Conservation (phyloP, 92 coral and sea anemone genomes). For the Porites divaricata region DNA sequence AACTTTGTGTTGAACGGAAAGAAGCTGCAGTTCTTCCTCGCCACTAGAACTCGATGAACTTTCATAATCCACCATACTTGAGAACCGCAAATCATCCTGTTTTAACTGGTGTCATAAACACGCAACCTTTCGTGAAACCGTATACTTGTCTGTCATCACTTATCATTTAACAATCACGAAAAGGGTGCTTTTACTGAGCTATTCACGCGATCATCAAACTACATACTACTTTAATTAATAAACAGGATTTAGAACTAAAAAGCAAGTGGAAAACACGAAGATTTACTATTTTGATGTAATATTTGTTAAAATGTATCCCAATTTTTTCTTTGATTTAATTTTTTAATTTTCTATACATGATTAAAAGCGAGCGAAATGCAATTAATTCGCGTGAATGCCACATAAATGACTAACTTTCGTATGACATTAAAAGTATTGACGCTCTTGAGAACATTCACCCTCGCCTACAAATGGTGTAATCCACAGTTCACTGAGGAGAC, state of each 20-base stretch:
- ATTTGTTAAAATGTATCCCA: not conserved
- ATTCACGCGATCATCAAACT: constrained; percentile 21
- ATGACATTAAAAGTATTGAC: not conserved
- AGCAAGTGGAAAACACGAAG: not conserved
- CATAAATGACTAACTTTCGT: not conserved
- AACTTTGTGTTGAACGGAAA: not conserved
- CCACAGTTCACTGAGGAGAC: no score
- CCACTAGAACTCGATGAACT: not conserved
- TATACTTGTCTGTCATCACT: constrained; percentile 36
- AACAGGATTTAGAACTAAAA: not conserved
- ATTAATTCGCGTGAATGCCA: not conserved
- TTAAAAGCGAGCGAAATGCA: not conserved
- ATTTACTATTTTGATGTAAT: not conserved
- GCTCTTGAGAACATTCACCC: not conserved
- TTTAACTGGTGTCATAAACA: not conserved
- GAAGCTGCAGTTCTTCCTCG: not conserved
- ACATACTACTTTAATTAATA: not conserved
- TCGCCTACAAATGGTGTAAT: not conserved
- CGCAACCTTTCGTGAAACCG: constrained; percentile 18
- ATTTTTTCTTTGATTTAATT: constrained; percentile 4
- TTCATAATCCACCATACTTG: not conserved
- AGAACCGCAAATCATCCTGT: not conserved
- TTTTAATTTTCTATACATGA: not conserved
- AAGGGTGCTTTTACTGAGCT: constrained; percentile 31
- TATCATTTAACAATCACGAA: constrained; percentile 15